Percentiles rank a stretch among this genome's conserved stretches.
These are phyloP conservation scores for Nyctalus aviator DNA, from an alignment of 2,797 vertebrate species.

Conservation along the genomic window DNA sequence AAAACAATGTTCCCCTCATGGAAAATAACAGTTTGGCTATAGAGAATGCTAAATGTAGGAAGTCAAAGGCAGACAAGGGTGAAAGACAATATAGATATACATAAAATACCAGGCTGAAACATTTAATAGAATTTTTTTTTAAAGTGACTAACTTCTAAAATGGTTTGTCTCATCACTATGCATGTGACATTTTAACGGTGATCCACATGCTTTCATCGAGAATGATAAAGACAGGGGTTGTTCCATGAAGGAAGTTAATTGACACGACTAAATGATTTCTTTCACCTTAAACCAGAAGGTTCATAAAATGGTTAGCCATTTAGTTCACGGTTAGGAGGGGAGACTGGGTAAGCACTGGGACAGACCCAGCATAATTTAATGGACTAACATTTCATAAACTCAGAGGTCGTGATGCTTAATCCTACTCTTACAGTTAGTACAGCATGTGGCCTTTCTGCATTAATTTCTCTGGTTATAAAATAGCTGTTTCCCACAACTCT, in stretches of 20 bases:
- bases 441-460: slow-evolving; percentile 60
- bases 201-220: background rate
- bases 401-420: slow-evolving; percentile 49
- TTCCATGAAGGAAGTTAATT: slow-evolving; percentile 50
- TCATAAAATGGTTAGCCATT: slow-evolving; percentile 49
- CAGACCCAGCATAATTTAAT: background rate
- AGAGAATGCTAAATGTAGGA: background rate
- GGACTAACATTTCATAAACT: slow-evolving; percentile 58
- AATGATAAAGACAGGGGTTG: background rate
- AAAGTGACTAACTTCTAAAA: slow-evolving; percentile 21
- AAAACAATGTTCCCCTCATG: background rate
- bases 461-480: slow-evolving; percentile 78
- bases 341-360: background rate
- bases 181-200: slow-evolving; percentile 27
- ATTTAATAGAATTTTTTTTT: background rate
- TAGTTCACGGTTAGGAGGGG: background rate
- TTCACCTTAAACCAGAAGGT: background rate
- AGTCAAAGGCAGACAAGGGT: background rate
- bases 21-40: background rate
- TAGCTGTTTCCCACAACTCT: slow-evolving; percentile 60
- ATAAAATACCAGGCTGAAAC: background rate
- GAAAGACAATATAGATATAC: background rate
- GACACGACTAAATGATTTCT: slow-evolving; percentile 36
- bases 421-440: slow-evolving; percentile 49
- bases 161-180: background rate